Base-by-base conservation (phyloP, 30 jellyfish, hydroid and myxozoan genomes). In the Pelagia noctiluca region DNA sequence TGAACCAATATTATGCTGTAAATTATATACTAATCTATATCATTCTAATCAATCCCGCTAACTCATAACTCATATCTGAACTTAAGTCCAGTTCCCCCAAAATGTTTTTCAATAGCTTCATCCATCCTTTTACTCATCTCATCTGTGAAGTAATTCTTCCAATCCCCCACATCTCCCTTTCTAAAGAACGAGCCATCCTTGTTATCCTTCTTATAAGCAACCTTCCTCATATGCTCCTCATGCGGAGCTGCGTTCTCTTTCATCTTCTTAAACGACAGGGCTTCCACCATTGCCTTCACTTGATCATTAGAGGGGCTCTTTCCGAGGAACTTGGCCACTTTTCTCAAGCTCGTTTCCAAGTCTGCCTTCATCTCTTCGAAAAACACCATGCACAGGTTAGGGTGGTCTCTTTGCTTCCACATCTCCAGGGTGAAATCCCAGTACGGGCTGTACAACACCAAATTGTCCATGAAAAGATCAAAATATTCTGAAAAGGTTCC, bases 331-430 rank as follows among this genome's bases (percentile, higher is more conserved):
- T 12, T 53, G 33, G 87, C 77, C 25, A 75, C 76, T 54, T 75
- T 75, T 35, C 42, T 34, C 35, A 75, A 33, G 54, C 87, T 52
- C n/a, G 31, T 26, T 2, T 69, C 76, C n/a, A 49, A 35, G 28
- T 75, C 87, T 25, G 35, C 23, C 68, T 75, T 75, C 87, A 75
- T 75, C 24, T 75, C 87, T 52, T 75, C 87, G 35, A 8, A 75
- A 24, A 36, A 75, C 0, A 75, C 0, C 23, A 75, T 31, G 72
- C 87, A 75, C 3, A 75, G 8, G 63, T 75, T 75, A 50, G 87
- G 87, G 21, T 75, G 87, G 63, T 75, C 66, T 16, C 66, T 26
- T 36, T 22, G 28, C 48, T 50, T 28, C 87, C 87, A 75, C 23
- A 53, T 38, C 10, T 75, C 75, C 34, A 22, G 38, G 31, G n/a